These are phyloP conservation scores for Paramisgurnus dabryanus DNA, from an alignment of 2,113 vertebrate species.

Conservation along the genomic window DNA sequence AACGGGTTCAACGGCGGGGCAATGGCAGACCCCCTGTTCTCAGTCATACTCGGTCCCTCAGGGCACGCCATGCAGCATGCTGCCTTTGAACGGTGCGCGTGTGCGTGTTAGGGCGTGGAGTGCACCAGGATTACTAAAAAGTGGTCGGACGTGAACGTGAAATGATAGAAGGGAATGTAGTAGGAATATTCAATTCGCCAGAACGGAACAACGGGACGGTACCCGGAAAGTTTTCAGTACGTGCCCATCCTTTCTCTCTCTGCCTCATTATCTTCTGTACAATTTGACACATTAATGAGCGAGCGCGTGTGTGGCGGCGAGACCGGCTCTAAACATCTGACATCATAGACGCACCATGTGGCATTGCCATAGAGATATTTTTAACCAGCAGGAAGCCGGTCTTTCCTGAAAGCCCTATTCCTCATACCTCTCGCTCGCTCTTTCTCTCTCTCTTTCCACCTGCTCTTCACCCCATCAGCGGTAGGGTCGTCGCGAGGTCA, in stretches of 20 bases:
- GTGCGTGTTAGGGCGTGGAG: background rate
- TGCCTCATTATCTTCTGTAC: conserved; percentile 9
- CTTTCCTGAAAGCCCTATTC: conserved; percentile 41
- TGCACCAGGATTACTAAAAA: conserved; percentile 36
- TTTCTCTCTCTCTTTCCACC: conserved; percentile 59
- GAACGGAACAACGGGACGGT: conserved; percentile 6
- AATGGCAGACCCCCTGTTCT: conserved; percentile 54
- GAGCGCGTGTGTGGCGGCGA: conserved; percentile 35
- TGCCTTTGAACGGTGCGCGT: background rate
- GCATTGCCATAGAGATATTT: conserved; percentile 46
- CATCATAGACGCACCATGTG: conserved; percentile 49
- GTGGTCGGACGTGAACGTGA: background rate
- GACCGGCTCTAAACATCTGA: conserved; percentile 47
- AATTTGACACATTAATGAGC: background rate
- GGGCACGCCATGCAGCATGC: conserved; percentile 39
- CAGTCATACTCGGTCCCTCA: conserved; percentile 53
- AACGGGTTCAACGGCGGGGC: conserved; percentile 52
- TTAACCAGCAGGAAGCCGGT: conserved; percentile 46
- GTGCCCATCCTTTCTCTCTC: background rate
- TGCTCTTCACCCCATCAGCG: conserved; percentile 60
- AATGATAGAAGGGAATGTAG: conserved; percentile 13
- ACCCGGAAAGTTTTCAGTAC: background rate
- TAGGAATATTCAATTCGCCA: conserved; percentile 5
- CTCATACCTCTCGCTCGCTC: conserved; percentile 34
- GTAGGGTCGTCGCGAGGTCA: conserved; percentile 54